Conservation (phyloP, 2,797 vertebrate genomes). For the Orientallactaga sibirica region DNA sequence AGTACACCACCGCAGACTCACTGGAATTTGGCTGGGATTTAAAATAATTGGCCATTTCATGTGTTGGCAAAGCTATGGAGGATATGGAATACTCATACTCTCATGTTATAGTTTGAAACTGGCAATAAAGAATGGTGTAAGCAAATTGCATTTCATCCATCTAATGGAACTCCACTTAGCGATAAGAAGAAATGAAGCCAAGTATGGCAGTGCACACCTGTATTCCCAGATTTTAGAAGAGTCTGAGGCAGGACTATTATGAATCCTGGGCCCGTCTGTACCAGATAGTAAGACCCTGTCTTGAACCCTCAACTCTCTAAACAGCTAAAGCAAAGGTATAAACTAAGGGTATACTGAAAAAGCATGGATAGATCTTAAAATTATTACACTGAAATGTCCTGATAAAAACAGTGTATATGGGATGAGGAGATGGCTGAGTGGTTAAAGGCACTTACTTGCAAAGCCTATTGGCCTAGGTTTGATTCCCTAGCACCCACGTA, state of each 20-base stretch:
- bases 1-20: not conserved
- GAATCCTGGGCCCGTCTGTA: not conserved
- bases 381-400: not conserved
- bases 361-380: not conserved
- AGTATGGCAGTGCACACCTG: not conserved
- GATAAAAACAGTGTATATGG: too few species aligned
- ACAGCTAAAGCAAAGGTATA: not conserved
- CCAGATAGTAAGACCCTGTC: not conserved
- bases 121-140: not conserved
- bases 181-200: not conserved
- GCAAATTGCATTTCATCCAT: not conserved
- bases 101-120: not conserved
- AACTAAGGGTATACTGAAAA: not conserved
- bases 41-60: not conserved
- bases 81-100: not conserved
- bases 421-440: too few species aligned
- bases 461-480: too few species aligned
- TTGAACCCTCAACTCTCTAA: not conserved
- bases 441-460: too few species aligned
- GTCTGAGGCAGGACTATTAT: not conserved
- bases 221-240: too few species aligned
- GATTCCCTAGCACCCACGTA: too few species aligned
- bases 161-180: not conserved
- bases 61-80: not conserved
- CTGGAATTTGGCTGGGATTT: not conserved